A percentile compares a stretch with the other conserved stretches of the same genome.
phyloP scores from a whole-genome alignment of 2,797 vertebrate genomes.

The Malurus splendens region DNA sequence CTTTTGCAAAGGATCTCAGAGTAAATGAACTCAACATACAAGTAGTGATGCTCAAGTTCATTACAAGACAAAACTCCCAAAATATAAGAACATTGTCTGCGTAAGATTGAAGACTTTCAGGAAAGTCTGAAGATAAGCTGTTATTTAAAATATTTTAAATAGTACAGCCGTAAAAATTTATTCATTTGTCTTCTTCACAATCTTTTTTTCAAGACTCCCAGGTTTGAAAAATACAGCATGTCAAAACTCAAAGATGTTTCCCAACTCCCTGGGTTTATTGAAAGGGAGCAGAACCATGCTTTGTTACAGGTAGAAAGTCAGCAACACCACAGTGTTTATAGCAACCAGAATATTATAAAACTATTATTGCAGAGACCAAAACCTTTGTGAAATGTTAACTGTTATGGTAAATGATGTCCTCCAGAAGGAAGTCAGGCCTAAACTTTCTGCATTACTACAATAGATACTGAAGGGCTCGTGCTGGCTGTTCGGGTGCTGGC shows the following conservation, averaged over 20 bases:
- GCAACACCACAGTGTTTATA: neutral
- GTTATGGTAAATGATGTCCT: fast-evolving
- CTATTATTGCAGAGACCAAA: neutral
- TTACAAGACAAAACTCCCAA: neutral
- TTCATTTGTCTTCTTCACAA: fast-evolving
- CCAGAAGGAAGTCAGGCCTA: neutral
- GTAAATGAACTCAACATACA: neutral
- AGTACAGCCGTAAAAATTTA: neutral
- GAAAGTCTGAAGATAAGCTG: neutral
- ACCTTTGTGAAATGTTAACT: neutral
- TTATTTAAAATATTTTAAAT: neutral
- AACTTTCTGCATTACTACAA: neutral
- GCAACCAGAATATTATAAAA: neutral
- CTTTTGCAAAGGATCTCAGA: neutral
- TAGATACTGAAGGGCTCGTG: fast-evolving
- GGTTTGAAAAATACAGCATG: neutral
- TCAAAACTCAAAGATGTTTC: neutral
- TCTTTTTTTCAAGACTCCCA: neutral
- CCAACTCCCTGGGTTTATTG: fast-evolving
- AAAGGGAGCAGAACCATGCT: neutral
- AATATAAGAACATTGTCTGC: neutral
- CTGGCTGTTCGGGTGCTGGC: fast-evolving
- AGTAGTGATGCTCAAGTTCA: neutral
- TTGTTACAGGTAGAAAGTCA: neutral
- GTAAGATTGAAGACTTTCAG: neutral